Base-by-base conservation (phyloP, 2,113 vertebrate genomes). In the Buteo buteo region DNA sequence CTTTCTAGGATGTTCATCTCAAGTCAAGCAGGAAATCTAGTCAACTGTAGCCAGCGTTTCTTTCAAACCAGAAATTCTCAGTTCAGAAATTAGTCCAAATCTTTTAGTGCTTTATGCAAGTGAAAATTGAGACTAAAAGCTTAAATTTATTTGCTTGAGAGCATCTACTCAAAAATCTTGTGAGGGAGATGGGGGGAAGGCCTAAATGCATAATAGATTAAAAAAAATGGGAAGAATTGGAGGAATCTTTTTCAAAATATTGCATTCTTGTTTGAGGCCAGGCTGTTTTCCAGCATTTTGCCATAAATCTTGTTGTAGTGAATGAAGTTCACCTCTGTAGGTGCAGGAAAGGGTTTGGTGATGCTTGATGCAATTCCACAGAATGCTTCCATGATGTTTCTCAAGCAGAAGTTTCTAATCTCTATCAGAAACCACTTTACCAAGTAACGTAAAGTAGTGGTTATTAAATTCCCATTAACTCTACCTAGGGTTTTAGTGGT, bases 111-210 rank as follows among this genome's bases (percentile, higher is more conserved):
- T 96, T 90, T 66, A 50, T 0, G 0, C 36, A 62, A 72, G 25
- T 69, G 42, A 80, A 92, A 83, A 32, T 16, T 57, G 47, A 70
- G 25, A 29, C 38, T 47, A 28, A 70, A 26, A 88, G 9, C 34
- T 71, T 66, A 19, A 50, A 58, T 86, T 45, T 54, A n/a, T 61
- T 70, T 95, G 36, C 55, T 78, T 86, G 54, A 67, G 38, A 76
- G 18, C 55, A 70, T 59, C 71, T 87, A 11, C 36, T 85, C 17
- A 79, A 82, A 94, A 32, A 45, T 50, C 14, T 16, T 84, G 24
- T 1, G 1, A 25, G n/a, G 13, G 14, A 22, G 5, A 5, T 36
- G 21, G 8, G 3, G 3, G 21, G 8, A 20, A 64, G 52, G 31
- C 16, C 44, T 80, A 50, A 50, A 90, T 57, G 10, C 32, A 32